Evolutionary conservation across 2,113 vertebrate genomes (phyloP), one percentile per base, ranked within the genome.

Genomic region (Brevimyrus niger): DNA sequence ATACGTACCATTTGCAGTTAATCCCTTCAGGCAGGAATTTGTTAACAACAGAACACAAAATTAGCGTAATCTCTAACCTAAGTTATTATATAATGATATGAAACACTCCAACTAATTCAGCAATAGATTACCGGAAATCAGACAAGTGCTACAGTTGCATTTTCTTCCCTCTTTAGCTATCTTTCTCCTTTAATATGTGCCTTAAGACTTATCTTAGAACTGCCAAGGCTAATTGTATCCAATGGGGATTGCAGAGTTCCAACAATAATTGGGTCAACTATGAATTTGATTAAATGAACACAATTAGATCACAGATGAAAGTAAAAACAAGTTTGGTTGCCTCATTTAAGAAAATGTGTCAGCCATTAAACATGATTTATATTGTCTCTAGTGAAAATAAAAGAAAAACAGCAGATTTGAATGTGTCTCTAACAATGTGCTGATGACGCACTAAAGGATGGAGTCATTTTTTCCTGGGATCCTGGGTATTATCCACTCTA

Each of bases 271-370:
- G 85, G 89, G 86, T 90, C 89, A 87, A n/a, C 47, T 80, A 69
- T 87, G 73, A 87, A 90, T 88, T 90, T 90, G 89, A 87, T 90
- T 88, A 90, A 87, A 90, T 58, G 86, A 88, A 90, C 86, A 82
- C 86, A 80, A 88, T 90, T 90, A 87, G 51, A 88, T 76, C 86
- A 55, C 51, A 55, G 85, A 69, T 55, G 55, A 21, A 15, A 76
- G 7, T 51, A 89, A 85, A 89, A 89, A 86, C 55, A 61, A 86
- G 82, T 85, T 69, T 76, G 85, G 84, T 87, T 58, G 89, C 85
- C 85, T 87, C 89, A 87, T 48, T 89, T 89, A 89, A 80, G 65
- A 88, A 42, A 88, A 76, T 42, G 42, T 82, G 86, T 88, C n/a
- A 42, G 89, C 50, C 50, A 90, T 90, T 88, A 87, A 38, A 9